These are phyloP conservation scores for Toxotes jaculatrix DNA, from an alignment of 2,113 vertebrate genomes.

Conservation along the genomic window DNA sequence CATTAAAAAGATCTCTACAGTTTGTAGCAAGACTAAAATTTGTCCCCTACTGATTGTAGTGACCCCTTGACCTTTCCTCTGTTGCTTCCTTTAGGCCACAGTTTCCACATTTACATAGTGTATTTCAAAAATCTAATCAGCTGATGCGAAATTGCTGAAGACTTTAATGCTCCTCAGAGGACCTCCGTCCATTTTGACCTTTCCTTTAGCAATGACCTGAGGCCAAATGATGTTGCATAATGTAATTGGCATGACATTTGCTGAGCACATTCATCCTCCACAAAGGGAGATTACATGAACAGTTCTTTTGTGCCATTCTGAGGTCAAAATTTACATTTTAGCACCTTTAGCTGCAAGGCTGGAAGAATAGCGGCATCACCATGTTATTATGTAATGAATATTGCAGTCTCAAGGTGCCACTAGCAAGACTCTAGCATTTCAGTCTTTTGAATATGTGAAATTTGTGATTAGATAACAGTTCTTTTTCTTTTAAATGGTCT, in stretches of 20 bases:
- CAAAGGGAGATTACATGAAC: constrained; percentile 27
- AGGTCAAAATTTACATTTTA: constrained; percentile 60
- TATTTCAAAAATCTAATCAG: constrained; percentile 33
- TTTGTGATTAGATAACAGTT: constrained; percentile 1
- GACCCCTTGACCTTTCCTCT: not conserved
- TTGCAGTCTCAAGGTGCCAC: not conserved
- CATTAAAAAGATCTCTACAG: not conserved
- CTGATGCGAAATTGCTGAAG: constrained; percentile 34
- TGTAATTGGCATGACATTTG: constrained; percentile 61
- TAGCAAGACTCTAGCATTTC: not conserved
- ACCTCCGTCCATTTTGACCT: constrained; percentile 50
- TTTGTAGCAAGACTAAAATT: not conserved
- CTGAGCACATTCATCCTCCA: constrained; percentile 47
- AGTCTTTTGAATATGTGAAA: not conserved
- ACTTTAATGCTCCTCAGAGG: not conserved
- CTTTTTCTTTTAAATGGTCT: constrained; percentile 4
- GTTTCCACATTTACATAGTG: constrained; percentile 2
- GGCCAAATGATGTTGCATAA: constrained; percentile 51
- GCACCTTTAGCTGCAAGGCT: constrained; percentile 19
- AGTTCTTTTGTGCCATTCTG: constrained; percentile 19
- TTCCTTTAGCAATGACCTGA: constrained; percentile 33
- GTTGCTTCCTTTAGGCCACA: not conserved
- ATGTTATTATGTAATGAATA: not conserved
- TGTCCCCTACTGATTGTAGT: not conserved
- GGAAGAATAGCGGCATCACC: not conserved